Percentiles rank a stretch among this genome's conserved stretches.
phyloP scores from a whole-genome alignment of 1,140 invertebrate species.

The Leptinotarsa lineolata region DNA sequence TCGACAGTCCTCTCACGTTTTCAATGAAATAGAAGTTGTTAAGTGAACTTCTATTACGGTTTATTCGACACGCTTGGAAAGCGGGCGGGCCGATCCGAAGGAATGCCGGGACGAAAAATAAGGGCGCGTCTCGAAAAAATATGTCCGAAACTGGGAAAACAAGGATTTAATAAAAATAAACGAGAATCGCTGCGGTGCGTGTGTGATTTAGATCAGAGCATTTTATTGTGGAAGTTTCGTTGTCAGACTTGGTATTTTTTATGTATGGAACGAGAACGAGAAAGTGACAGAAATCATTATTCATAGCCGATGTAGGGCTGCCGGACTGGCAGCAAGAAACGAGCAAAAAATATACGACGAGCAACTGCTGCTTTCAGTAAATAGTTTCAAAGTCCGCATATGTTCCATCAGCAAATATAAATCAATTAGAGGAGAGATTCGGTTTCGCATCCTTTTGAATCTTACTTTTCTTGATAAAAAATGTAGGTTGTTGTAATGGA shows the following conservation, averaged over 20 bases:
- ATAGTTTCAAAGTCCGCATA: too few species aligned
- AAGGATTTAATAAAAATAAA: constrained; percentile 17
- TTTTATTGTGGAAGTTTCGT: constrained; percentile 14
- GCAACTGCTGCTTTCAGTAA: too few species aligned
- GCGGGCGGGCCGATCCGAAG: neutral
- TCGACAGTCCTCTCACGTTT: constrained; percentile 48
- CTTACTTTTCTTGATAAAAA: too few species aligned
- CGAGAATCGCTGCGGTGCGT: neutral
- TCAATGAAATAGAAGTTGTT: constrained; percentile 55
- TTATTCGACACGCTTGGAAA: constrained; percentile 49
- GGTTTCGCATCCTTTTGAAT: too few species aligned
- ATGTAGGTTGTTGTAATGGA: too few species aligned
- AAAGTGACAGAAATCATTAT: constrained; percentile 15
- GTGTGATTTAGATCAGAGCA: neutral
- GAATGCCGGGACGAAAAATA: neutral
- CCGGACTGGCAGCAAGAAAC: too few species aligned
- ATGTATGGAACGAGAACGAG: neutral
- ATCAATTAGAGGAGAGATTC: too few species aligned
- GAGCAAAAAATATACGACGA: too few species aligned
- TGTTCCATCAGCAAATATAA: too few species aligned
- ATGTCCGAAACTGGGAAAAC: neutral
- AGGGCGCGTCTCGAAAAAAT: neutral
- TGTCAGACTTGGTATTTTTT: neutral
- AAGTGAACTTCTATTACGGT: constrained; percentile 54
- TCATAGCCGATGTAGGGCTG: neutral